phyloP scores from a whole-genome alignment of 2,113 vertebrate species.

The Mastomys natalensis region DNA sequence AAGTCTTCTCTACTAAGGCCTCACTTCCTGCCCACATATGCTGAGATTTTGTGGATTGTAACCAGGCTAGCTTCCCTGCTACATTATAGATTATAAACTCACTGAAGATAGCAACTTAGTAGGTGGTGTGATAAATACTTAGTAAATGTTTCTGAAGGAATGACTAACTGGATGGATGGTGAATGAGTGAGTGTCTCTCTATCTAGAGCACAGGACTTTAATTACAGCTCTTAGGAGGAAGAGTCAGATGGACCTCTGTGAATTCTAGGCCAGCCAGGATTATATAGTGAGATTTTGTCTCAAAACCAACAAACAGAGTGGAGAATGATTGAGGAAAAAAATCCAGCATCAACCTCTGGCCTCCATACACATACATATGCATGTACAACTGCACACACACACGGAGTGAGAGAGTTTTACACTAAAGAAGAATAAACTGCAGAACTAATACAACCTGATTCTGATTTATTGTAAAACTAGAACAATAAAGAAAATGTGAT shows the following conservation, averaged over 20 bases:
- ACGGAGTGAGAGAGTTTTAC: neutral
- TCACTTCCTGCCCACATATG: neutral
- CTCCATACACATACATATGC: neutral
- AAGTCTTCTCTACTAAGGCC: conserved; percentile 21
- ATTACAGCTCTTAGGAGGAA: neutral
- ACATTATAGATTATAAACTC: neutral
- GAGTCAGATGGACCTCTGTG: neutral
- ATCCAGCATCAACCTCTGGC: neutral
- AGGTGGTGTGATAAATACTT: neutral
- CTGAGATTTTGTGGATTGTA: neutral
- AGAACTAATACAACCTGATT: conserved; percentile 35
- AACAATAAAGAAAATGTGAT: neutral
- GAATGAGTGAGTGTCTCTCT: too few species aligned
- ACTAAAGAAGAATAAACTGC: neutral
- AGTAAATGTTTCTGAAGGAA: neutral
- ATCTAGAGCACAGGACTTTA: neutral
- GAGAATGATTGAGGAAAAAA: neutral
- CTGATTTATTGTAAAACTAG: neutral
- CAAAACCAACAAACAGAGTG: neutral
- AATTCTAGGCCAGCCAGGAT: neutral
- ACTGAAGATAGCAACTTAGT: neutral
- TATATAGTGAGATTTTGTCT: neutral
- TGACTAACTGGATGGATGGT: neutral
- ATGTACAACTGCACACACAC: neutral
- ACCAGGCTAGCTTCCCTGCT: neutral